phyloP scores from a whole-genome alignment of 2,888 invertebrate genomes.

The Amblyjoppa proteus region DNA sequence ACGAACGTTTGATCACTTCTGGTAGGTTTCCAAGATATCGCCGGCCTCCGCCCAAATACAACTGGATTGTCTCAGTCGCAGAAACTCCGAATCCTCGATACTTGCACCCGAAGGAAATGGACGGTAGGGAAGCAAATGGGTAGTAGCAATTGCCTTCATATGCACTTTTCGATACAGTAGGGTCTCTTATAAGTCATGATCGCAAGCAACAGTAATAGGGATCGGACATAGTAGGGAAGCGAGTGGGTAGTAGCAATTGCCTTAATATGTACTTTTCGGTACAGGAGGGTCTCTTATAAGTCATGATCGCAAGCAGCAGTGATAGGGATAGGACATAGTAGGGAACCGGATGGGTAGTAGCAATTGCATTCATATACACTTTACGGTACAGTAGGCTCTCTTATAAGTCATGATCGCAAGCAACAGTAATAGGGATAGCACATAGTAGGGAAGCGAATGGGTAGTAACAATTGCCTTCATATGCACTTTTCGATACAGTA shows the following conservation, averaged over 20 bases:
- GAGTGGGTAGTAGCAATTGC: neutral
- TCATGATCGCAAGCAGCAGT: neutral
- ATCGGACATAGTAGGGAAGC: neutral
- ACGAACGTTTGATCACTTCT: constrained; percentile 59
- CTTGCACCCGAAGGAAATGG: constrained; percentile 6
- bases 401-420: neutral
- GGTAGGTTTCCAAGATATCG: constrained; percentile 52
- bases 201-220: neutral
- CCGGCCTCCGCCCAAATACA: constrained; percentile 4
- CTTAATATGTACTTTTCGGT: neutral
- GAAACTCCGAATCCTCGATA: neutral
- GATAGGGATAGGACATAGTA: no score
- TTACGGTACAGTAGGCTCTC: neutral
- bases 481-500: neutral
- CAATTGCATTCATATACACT: neutral
- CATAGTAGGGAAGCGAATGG: neutral
- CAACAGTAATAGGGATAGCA: no score
- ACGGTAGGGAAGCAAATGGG: neutral
- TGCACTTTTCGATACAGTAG: neutral
- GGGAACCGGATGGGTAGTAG: neutral
- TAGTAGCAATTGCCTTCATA: neutral
- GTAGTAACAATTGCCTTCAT: neutral
- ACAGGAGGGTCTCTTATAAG: neutral
- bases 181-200: neutral
- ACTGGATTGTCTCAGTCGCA: constrained; percentile 21